Percentiles rank a stretch among this genome's conserved stretches.
phyloP scores from a whole-genome alignment of 2,888 invertebrate species.

The Mythimna albipuncta region DNA sequence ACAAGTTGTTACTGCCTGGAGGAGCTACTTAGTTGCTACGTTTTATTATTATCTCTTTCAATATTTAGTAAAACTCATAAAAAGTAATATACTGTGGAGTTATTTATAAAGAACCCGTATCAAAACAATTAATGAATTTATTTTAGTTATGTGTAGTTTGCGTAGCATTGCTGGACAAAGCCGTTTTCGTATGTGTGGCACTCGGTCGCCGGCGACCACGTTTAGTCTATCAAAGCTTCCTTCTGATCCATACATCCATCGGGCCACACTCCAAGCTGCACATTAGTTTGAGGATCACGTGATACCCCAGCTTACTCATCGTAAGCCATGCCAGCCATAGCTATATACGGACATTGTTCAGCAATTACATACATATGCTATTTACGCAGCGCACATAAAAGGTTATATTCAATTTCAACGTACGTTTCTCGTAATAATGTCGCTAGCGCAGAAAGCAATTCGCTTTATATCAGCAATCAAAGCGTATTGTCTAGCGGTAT shows the following conservation, averaged over 20 bases:
- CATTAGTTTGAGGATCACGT: constrained; percentile 22
- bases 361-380: not conserved
- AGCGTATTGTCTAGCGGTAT: constrained; percentile 41
- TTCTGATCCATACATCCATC: constrained; percentile 10
- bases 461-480: constrained; percentile 55
- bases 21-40: not conserved
- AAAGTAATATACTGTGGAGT: not conserved
- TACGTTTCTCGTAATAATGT: constrained; percentile 35
- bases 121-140: not conserved
- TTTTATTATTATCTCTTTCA: constrained; percentile 15
- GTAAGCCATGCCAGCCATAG: not conserved
- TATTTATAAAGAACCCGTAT: too few relatives aligned
- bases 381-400: constrained; percentile 34
- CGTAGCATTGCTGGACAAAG: not conserved
- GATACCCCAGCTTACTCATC: not conserved
- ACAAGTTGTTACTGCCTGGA: constrained; percentile 21
- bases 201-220: not conserved
- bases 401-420: constrained; percentile 44
- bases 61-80: constrained; percentile 3
- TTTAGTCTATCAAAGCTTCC: not conserved
- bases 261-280: constrained; percentile 1
- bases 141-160: not conserved
- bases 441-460: constrained; percentile 39
- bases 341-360: constrained; percentile 21
- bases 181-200: not conserved